Evolutionary conservation across 2,888 invertebrate species (phyloP).

Genomic region (Megaustenia siamemsis): DNA sequence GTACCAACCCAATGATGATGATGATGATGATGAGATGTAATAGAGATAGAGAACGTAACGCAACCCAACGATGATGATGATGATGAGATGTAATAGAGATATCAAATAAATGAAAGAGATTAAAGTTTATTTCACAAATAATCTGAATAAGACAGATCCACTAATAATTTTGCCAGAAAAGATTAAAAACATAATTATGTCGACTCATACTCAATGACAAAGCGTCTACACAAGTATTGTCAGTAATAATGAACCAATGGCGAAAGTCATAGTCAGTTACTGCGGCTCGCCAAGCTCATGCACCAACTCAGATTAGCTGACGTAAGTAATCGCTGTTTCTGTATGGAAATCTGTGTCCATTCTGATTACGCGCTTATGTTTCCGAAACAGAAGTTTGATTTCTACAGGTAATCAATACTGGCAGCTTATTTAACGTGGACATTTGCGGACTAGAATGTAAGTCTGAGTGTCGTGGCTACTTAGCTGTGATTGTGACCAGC

Average conservation of each 20-base stretch:
- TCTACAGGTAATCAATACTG: slow-evolving; percentile 12
- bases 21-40: no score
- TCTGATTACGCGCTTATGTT: slow-evolving; percentile 24
- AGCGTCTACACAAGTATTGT: slow-evolving; percentile 8
- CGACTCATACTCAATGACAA: not conserved
- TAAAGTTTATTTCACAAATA: not conserved
- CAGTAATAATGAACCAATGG: not conserved
- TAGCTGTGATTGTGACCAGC: not conserved
- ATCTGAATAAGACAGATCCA: not conserved
- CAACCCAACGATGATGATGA: not conserved
- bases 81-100: not conserved
- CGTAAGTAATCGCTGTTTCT: slow-evolving; percentile 19
- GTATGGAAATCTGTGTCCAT: slow-evolving; percentile 4
- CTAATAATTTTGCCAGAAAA: not conserved
- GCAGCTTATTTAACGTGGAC: slow-evolving; percentile 3
- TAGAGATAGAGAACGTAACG: no score
- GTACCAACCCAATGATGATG: not conserved
- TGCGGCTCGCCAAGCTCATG: no score
- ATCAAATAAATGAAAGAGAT: no score
- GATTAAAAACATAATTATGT: not conserved
- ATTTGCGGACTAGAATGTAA: not conserved
- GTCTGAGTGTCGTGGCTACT: slow-evolving; percentile 8
- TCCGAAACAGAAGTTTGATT: slow-evolving; percentile 22
- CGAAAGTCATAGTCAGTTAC: slow-evolving; percentile 27
- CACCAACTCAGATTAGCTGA: not conserved